Base-by-base conservation (phyloP, 1,140 invertebrate species). In the Batillaria attramentaria region DNA sequence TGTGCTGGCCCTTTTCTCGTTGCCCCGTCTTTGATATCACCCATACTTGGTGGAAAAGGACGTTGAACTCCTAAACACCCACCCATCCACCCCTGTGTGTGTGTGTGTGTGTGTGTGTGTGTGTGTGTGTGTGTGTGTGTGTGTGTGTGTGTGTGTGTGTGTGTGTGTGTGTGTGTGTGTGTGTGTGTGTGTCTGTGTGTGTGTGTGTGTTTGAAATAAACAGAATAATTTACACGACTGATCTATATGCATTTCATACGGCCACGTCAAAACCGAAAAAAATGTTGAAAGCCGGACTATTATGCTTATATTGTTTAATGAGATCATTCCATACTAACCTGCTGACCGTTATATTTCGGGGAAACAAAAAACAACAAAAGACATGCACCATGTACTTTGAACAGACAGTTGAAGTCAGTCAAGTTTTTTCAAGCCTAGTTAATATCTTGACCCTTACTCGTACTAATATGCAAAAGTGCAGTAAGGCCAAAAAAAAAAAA, bases 111-210 rank as follows among this genome's bases (percentile, higher is more conserved):
- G 8, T 76, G 60, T 66, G 35, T 76, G 72, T 46, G 62, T 76
- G n/a, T 76, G 33, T 79, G 39, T 41, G 35, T 79, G 68, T 72
- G 33, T 75, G 78, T 79, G 72, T 66, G 78, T 75, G 72, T 79
- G 72, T 75, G 78, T 66, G 43, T 75, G 72, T 75, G 77, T 72
- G 43, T 79, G 70, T 75, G 70, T 66, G 41, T 37, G 78, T 75
- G 78, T 75, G 78, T 79, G 72, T 79, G 78, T 66, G 72, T 79
- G 72, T 46, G 77, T 72, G 77, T 60, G 77, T 60, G 69, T 57
- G 77, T 62, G 77, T 62, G 77, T 62, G 46, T 73, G 77, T 72
- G 77, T 72, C 43, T 79, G 77, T 72, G 77, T 72, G 77, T 69
- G 62, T 78, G 41, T 72, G 68, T 54, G 42, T 70, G 77, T 70